These are phyloP conservation scores for Ciconia nigra DNA, from an alignment of 2,797 vertebrate species.

Conservation along the genomic window DNA sequence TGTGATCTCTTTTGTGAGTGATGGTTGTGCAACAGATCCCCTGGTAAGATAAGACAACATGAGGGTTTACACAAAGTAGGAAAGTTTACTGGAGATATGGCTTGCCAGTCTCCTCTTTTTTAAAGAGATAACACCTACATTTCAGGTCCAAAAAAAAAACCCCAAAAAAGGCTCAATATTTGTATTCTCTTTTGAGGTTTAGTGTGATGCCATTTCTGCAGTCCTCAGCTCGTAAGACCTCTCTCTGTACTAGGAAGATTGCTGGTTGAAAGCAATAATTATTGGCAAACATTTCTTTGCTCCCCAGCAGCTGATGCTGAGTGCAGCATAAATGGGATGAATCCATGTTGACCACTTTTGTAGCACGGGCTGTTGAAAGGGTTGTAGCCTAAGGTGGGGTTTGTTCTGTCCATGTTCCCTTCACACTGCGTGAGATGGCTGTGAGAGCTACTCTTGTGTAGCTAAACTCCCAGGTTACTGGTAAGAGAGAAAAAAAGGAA, in stretches of 20 bases:
- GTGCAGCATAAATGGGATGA: background rate
- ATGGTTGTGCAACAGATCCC: slow-evolving; percentile 11
- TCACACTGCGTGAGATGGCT: background rate
- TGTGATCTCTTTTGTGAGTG: slow-evolving; percentile 30
- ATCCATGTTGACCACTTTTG: background rate
- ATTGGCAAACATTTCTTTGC: background rate
- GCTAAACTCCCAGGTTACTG: background rate
- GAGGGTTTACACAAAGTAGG: background rate
- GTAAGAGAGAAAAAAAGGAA: background rate
- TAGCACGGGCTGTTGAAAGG: background rate
- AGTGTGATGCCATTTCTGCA: background rate
- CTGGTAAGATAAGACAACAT: background rate
- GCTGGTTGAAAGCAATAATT: background rate
- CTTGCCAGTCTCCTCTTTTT: background rate
- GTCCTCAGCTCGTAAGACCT: background rate
- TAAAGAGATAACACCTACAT: background rate
- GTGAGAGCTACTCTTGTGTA: background rate
- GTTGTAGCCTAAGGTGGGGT: background rate
- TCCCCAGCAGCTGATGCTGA: background rate
- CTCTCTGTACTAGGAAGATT: background rate
- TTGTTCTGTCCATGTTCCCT: background rate
- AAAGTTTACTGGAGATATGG: background rate
- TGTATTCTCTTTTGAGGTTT: background rate
- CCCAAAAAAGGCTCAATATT: background rate
- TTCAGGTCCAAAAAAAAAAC: background rate